Percentiles rank a stretch among this genome's conserved stretches.
These are phyloP conservation scores for Tetropium fuscum DNA, from an alignment of 2,888 invertebrate species.

Conservation along the genomic window DNA sequence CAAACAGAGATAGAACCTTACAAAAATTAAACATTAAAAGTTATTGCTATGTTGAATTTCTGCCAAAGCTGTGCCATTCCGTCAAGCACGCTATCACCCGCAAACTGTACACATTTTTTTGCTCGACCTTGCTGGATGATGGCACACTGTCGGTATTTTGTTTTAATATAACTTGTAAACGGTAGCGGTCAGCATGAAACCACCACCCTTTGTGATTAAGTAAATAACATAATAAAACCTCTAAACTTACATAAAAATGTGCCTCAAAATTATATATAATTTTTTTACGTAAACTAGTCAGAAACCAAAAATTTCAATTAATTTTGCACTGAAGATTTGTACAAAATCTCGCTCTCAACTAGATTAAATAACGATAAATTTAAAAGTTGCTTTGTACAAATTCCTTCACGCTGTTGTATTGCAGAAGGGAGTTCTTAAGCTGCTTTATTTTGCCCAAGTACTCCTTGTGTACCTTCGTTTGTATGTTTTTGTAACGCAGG, in stretches of 20 bases:
- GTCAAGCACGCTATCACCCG: too few relatives aligned
- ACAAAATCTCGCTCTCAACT: neutral
- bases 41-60: conserved; percentile 4
- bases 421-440: conserved; percentile 70
- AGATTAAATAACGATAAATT: neutral
- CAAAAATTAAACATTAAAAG: neutral
- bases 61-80: neutral
- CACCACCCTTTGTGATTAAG: too few relatives aligned
- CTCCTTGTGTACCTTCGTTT: conserved; percentile 72
- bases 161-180: too few relatives aligned
- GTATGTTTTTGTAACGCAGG: conserved; percentile 75
- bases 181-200: too few relatives aligned
- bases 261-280: too few relatives aligned
- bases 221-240: too few relatives aligned
- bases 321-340: neutral
- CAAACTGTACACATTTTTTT: too few relatives aligned
- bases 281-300: too few relatives aligned
- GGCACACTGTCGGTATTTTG: too few relatives aligned
- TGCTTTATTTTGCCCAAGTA: conserved; percentile 70
- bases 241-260: too few relatives aligned
- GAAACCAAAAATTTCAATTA: neutral
- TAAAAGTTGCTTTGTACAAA: conserved; percentile 63
- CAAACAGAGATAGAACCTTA: conserved; percentile 1
- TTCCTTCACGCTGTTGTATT: conserved; percentile 71
- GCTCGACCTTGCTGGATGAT: too few relatives aligned